Evolutionary conservation across 53 echinoderm and acorn worm genomes (phyloP).

Genomic region (Temnopleurus reevesii): DNA sequence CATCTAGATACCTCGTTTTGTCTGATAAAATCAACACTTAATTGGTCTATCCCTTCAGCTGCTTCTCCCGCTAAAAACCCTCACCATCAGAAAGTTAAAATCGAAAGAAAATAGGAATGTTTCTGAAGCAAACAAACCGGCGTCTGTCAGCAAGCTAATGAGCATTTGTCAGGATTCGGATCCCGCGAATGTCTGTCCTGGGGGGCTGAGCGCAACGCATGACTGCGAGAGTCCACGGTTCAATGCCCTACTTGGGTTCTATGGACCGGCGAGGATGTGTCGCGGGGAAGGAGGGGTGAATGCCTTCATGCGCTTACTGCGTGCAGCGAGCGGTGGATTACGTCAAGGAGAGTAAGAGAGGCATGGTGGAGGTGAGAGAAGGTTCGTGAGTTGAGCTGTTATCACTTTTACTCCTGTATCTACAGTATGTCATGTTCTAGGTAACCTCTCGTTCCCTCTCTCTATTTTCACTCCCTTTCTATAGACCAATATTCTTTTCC

Average conservation of each 20-base stretch:
- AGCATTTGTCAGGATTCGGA: constrained; percentile 36
- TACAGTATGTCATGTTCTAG: not conserved
- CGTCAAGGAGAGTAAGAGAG: not conserved
- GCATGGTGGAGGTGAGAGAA: not conserved
- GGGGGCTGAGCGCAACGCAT: not conserved
- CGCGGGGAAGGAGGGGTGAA: constrained; percentile 23
- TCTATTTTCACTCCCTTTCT: not conserved
- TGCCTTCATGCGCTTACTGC: constrained; percentile 14
- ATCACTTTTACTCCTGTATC: no score
- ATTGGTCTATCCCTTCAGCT: not conserved
- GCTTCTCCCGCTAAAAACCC: not conserved
- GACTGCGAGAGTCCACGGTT: constrained; percentile 12
- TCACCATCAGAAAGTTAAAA: not conserved
- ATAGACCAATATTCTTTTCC: no score
- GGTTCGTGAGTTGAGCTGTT: not conserved
- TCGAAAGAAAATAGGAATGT: not conserved
- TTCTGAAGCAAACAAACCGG: not conserved
- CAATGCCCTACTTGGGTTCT: constrained; percentile 27
- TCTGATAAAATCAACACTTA: not conserved
- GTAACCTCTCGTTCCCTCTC: not conserved
- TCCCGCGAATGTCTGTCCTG: constrained; percentile 36
- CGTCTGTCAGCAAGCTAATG: constrained; percentile 16
- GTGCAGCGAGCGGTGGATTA: constrained; percentile 5
- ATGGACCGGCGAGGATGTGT: not conserved
- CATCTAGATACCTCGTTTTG: no score